Evolutionary conservation across 2,113 vertebrate species (phyloP), one percentile per base, ranked within the genome.

Genomic region (Ardeotis arabs): DNA sequence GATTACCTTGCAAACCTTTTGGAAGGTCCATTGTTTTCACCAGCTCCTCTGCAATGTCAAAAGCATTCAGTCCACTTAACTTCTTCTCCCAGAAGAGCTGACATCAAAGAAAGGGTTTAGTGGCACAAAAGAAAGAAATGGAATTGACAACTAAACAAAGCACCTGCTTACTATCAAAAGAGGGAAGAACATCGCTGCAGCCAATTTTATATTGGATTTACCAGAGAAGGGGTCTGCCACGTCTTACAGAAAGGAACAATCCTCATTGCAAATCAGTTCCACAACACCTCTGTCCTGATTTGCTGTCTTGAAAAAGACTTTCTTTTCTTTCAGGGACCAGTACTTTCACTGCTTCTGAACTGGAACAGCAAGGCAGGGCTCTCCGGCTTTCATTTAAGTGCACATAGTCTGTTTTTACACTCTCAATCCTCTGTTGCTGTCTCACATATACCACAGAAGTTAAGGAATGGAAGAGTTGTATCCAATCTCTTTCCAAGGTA

Each of bases 1-100:
- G 12, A 24, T 98, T 96, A 99, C 99, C 99, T 98, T 99, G 99
- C 83, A 99, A 96, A 39, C 99, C 99, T 97, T 99, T 99, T 10
- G 99, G 99, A 50, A 99, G 98, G 74, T 99, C 99, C 99, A 99
- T 99, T 15, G 99, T 99, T 95, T 99, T 99, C 90, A 99, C 99
- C 66, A 99, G 97, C 97, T 99, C 99, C 94, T 99, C 99, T 3
- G 99, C 99, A 17, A 99, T 99, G 97, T 99, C 99, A 52, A 99
- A 99, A 47, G 99, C 99, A 6, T 99, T 99, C 77, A 99, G 98
- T 10, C 99, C 99, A 37, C 99, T 98, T 76, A 99, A 97, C 68
- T 99, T 99, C 98, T 99, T 99, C 98, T 99, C 99, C 99, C 99
- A 99, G 97, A 99, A 99, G 27, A 99, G 98, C 99, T 99, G 97